Evolutionary conservation across 2,888 invertebrate genomes (phyloP).

Genomic region (Flexamia atlantica): DNA sequence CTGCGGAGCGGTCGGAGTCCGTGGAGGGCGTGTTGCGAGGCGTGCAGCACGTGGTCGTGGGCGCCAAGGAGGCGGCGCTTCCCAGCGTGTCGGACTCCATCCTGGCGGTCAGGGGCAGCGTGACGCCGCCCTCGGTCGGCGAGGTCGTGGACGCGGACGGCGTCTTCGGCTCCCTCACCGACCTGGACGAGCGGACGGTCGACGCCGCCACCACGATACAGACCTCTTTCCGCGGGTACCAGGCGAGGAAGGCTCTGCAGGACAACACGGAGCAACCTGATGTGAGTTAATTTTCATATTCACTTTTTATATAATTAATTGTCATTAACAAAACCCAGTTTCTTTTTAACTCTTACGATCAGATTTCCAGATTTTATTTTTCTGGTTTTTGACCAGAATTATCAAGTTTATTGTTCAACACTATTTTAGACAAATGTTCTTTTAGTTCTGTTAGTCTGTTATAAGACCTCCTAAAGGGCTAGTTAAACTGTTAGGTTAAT

Average conservation of each 20-base stretch:
- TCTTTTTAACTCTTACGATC: too few species aligned
- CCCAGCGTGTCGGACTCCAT: constrained; percentile 49
- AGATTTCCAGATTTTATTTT: too few species aligned
- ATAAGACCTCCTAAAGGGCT: too few species aligned
- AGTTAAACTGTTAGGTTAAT: too few species aligned
- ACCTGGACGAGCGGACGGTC: constrained; percentile 16
- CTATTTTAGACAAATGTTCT: too few species aligned
- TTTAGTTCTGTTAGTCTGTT: too few species aligned
- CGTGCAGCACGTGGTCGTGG: constrained; percentile 45
- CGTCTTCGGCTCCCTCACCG: constrained; percentile 31
- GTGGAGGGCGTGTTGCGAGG: constrained; percentile 43
- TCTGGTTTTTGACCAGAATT: too few species aligned
- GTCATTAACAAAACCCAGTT: too few species aligned
- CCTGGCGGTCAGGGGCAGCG: constrained; percentile 12
- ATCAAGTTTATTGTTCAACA: too few species aligned
- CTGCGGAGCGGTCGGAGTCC: constrained; percentile 66
- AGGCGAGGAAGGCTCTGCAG: constrained; percentile 70
- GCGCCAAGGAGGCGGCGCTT: constrained; percentile 21
- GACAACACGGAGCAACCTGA: constrained; percentile 49
- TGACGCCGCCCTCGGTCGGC: constrained; percentile 39
- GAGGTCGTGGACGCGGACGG: constrained; percentile 22
- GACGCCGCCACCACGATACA: constrained; percentile 78
- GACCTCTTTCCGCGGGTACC: constrained; percentile 78
- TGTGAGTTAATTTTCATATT: too few species aligned
- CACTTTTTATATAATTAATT: too few species aligned